Evolutionary conservation across 2,113 vertebrate genomes (phyloP).

Genomic region (Struthidea cinerea): DNA sequence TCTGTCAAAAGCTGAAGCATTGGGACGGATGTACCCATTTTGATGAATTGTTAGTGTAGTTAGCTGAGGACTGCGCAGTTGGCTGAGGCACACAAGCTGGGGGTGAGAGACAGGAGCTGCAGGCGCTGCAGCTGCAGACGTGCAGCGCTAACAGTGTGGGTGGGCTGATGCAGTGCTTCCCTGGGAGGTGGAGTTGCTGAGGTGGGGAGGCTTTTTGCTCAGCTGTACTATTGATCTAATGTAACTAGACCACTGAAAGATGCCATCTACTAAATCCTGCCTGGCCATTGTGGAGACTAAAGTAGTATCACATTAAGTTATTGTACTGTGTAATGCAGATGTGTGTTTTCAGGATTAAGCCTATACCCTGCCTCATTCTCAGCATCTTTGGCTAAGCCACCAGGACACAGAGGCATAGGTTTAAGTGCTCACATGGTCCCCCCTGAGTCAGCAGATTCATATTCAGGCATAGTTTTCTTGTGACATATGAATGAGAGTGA

Average conservation of each 20-base stretch:
- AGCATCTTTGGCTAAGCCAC: neutral
- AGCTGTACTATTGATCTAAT: neutral
- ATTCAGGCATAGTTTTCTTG: neutral
- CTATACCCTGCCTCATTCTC: neutral
- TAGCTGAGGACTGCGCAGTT: neutral
- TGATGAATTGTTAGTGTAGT: neutral
- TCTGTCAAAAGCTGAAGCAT: neutral
- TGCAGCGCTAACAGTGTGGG: rapidly evolving
- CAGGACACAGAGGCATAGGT: neutral
- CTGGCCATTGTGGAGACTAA: neutral
- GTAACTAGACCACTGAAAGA: neutral
- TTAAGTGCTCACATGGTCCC: neutral
- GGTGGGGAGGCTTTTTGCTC: neutral
- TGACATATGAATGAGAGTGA: neutral
- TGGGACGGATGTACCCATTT: neutral
- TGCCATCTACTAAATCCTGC: neutral
- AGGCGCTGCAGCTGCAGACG: neutral
- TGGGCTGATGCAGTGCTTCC: neutral
- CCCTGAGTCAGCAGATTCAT: neutral
- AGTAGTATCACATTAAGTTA: neutral
- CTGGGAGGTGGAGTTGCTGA: rapidly evolving
- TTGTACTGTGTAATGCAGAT: neutral
- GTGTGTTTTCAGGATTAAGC: neutral
- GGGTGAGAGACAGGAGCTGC: neutral
- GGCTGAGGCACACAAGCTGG: neutral